Evolutionary conservation across 1,140 invertebrate genomes (phyloP), one percentile per base, ranked within the genome.

Genomic region (Drosophila bipectinata): DNA sequence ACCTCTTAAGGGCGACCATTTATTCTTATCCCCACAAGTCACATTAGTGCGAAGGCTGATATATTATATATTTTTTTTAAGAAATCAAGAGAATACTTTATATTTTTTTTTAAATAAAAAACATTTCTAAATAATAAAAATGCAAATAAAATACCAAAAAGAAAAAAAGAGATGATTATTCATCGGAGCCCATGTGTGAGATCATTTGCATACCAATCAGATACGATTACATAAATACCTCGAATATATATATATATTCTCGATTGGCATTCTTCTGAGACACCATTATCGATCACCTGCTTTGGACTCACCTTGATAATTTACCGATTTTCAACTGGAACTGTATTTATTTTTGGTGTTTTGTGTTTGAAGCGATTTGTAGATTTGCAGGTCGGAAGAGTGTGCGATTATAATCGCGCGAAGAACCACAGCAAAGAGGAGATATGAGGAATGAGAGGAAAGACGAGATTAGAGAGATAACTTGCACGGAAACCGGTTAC

Each of bases 401-500:
- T n/a, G 30, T 41, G 53, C 68, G 52, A 72, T 77, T 71, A 77
- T 14, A 72, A 66, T 57, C 67, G 48, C 41, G 45, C 57, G 39
- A 59, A 39, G 9, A 66, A 56, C 45, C 52, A 32, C 55, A 44
- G 54, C 32, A 57, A 21, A 58, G 3, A 77, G 45, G n/a, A 56
- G 18, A 51, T 30, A 52, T 44, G 18, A 58, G 34, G 37, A 66
- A 75, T 54, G 39, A 53, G 53, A 32, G 34, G 62, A 48, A 44
- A 39, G 56, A 37, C 26, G 55, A 45, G 52, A 52, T 53, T 41
- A 69, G 58, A 52, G 48, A 74, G 32, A 66, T 66, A 69, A 63
- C 60, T 79, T 72, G 66, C 67, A 64, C 61, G 55, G 26, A 59
- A 83, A 83, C 79, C 79, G 79, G 79, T 83, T 83, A 60, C 71